Evolutionary conservation across 2,113 vertebrate genomes (phyloP).

Genomic region (Calidris pugnax): DNA sequence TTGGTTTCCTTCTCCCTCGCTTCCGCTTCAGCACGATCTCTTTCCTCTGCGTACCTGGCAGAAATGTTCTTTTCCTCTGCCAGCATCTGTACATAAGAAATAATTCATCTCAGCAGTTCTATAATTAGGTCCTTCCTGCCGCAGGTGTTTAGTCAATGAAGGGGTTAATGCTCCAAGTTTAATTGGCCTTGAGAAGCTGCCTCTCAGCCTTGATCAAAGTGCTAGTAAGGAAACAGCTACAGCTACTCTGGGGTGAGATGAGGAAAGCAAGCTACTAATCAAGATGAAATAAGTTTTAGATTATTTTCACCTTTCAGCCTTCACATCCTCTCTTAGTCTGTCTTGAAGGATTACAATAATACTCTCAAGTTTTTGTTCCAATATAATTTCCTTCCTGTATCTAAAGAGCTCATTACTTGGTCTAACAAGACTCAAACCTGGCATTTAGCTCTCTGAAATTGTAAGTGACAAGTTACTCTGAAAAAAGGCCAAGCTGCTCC

Average conservation of each 20-base stretch:
- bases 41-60: conserved; percentile 90
- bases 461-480: background rate
- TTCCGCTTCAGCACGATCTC: conserved; percentile 92
- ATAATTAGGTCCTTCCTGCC: background rate
- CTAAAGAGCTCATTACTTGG: background rate
- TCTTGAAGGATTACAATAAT: background rate
- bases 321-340: background rate
- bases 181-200: background rate
- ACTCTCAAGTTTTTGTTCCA: background rate
- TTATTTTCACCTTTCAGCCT: background rate
- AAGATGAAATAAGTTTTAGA: too few species aligned
- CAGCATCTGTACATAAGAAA: conserved; percentile 78
- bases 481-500: background rate
- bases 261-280: background rate
- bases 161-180: background rate
- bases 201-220: background rate
- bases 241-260: background rate
- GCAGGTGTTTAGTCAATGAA: background rate
- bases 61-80: conserved; percentile 96
- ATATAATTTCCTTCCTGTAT: background rate
- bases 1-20: conserved; percentile 97
- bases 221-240: background rate
- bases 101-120: background rate
- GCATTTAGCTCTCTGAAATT: background rate
- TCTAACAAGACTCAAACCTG: background rate